A percentile compares a stretch with the other conserved stretches of the same genome.
Conservation (phyloP, 2,888 invertebrate species). For the Brachycybe producta region DNA sequence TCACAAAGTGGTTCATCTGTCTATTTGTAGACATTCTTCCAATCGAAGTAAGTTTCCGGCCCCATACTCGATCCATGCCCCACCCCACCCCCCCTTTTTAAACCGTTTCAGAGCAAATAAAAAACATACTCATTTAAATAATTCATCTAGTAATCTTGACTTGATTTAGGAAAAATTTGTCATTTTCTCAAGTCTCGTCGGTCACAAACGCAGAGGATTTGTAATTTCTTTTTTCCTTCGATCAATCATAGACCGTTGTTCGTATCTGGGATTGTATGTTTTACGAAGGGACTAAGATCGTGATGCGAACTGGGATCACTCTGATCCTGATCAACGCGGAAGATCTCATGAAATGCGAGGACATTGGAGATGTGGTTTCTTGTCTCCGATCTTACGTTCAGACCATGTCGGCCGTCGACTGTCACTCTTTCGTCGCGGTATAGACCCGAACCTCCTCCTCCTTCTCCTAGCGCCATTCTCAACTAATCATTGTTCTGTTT, state of each 20-base stretch:
- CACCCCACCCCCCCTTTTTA: too few species aligned
- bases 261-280: constrained; percentile 94
- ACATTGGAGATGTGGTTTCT: constrained; percentile 65
- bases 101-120: too few species aligned
- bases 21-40: constrained; percentile 86
- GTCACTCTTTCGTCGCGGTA: constrained; percentile 81
- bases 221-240: constrained; percentile 22
- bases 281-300: constrained; percentile 82
- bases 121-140: too few species aligned
- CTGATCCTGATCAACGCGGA: constrained; percentile 46
- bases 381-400: constrained; percentile 70
- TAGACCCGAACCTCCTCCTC: not conserved
- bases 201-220: not conserved
- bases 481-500: constrained; percentile 19
- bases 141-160: not conserved
- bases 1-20: constrained; percentile 93
- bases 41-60: constrained; percentile 53
- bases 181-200: too few species aligned
- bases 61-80: too few species aligned
- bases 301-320: constrained; percentile 77
- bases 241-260: constrained; percentile 76
- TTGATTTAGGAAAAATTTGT: too few species aligned
- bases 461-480: too few species aligned
- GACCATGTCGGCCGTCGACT: constrained; percentile 63
- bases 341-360: constrained; percentile 57